Percentiles rank a stretch among this genome's conserved stretches.
Conservation (phyloP, 2,888 invertebrate genomes). For the Chrysodeixis includens region DNA sequence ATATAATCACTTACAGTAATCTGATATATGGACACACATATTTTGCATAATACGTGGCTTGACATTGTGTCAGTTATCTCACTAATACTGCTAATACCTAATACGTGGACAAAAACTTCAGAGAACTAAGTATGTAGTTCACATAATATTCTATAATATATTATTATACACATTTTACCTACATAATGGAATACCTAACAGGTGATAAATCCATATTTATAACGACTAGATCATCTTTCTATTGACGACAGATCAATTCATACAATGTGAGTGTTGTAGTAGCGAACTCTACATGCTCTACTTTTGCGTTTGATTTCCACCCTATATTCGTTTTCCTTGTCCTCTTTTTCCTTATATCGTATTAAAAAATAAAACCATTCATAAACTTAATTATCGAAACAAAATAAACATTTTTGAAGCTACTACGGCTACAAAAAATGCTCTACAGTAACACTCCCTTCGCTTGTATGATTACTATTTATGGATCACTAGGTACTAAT, state of each 20-base stretch:
- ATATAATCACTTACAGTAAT: conserved; percentile 57
- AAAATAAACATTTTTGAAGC: too few relatives aligned
- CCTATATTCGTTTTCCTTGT: too few relatives aligned
- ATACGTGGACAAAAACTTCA: conserved; percentile 25
- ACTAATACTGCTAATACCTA: conserved; percentile 6
- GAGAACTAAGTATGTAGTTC: conserved; percentile 26
- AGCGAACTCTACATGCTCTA: neutral
- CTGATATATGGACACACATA: conserved; percentile 55
- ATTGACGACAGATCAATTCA: neutral
- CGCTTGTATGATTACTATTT: neutral
- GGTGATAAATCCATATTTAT: neutral
- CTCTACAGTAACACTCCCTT: neutral
- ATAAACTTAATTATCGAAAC: too few relatives aligned
- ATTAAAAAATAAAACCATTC: too few relatives aligned
- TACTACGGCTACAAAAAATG: neutral
- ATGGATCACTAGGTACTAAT: neutral
- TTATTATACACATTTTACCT: neutral
- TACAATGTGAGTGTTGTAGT: neutral
- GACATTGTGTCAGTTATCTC: conserved; percentile 46
- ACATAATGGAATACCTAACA: neutral
- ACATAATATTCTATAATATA: neutral
- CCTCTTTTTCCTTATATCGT: too few relatives aligned
- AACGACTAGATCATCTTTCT: conserved; percentile 1
- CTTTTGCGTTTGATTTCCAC: too few relatives aligned
- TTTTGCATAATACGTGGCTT: conserved; percentile 62